A percentile compares a stretch with the other conserved stretches of the same genome.
Evolutionary conservation across 2,113 vertebrate genomes (phyloP).

Genomic region (Cacatua alba): DNA sequence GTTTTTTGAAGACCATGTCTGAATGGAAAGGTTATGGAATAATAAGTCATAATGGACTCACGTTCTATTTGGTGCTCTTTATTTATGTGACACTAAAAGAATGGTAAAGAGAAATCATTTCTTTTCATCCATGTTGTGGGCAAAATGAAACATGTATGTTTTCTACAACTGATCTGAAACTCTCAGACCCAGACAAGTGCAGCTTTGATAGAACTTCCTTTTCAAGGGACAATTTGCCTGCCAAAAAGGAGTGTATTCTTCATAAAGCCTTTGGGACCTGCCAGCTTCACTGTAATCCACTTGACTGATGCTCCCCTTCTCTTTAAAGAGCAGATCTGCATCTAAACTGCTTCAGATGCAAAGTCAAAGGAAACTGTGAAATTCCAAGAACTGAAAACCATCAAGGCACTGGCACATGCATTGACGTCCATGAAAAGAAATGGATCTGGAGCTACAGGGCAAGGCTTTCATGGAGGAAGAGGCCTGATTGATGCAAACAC

Average conservation of each 20-base stretch:
- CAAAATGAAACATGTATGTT: neutral
- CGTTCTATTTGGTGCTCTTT: neutral
- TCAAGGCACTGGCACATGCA: neutral
- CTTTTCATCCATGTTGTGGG: neutral
- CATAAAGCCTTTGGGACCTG: neutral
- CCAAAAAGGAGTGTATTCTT: neutral
- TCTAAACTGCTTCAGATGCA: neutral
- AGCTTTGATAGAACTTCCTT: neutral
- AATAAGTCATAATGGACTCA: conserved; percentile 11
- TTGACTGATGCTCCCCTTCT: conserved; percentile 7
- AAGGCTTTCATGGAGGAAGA: neutral
- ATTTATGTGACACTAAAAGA: neutral
- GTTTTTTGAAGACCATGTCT: conserved; percentile 9
- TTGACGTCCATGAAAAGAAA: neutral
- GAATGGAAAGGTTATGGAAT: conserved; percentile 38
- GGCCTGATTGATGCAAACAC: neutral
- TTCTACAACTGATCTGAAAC: neutral
- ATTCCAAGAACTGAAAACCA: neutral
- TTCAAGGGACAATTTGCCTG: neutral
- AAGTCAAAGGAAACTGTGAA: neutral
- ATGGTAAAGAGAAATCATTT: neutral
- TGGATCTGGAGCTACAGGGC: neutral
- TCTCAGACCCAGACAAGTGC: neutral
- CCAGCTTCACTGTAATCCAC: neutral
- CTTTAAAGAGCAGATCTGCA: neutral